These are phyloP conservation scores for Lepetodrilus schrolli DNA, from an alignment of 2,888 invertebrate genomes.

Conservation along the genomic window DNA sequence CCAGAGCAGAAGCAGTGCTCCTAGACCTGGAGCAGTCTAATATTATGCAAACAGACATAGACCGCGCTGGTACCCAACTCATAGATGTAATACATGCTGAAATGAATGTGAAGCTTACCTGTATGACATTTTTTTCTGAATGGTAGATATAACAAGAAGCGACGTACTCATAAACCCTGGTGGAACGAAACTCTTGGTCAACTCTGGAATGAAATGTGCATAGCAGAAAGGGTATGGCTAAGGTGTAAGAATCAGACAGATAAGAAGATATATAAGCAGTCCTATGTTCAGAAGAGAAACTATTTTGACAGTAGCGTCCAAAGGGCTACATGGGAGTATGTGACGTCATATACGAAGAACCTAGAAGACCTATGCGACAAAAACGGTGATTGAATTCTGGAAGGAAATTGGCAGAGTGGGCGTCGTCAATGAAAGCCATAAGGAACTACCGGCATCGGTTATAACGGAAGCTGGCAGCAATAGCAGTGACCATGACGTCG, in stretches of 20 bases:
- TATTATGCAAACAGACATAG: background rate
- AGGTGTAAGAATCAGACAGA: background rate
- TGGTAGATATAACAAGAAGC: background rate
- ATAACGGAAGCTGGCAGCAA: background rate
- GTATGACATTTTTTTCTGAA: background rate
- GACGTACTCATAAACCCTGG: background rate
- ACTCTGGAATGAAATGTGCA: constrained; percentile 11
- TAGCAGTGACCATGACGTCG: background rate
- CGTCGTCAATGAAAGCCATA: background rate
- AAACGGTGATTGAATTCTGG: background rate
- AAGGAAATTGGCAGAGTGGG: background rate
- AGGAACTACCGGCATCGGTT: background rate
- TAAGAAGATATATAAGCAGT: background rate
- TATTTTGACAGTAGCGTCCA: background rate
- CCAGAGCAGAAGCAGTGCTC: background rate
- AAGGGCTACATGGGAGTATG: background rate
- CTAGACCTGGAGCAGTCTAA: background rate
- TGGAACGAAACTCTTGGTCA: background rate
- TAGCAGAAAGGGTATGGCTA: background rate
- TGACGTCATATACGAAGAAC: background rate
- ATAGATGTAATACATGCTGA: background rate
- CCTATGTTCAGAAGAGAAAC: background rate
- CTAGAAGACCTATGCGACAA: background rate
- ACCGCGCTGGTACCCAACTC: background rate
- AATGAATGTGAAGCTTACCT: background rate